A percentile compares a stretch with the other conserved stretches of the same genome.
phyloP scores from a whole-genome alignment of 2,113 vertebrate species.

The Anoura caudifer region DNA sequence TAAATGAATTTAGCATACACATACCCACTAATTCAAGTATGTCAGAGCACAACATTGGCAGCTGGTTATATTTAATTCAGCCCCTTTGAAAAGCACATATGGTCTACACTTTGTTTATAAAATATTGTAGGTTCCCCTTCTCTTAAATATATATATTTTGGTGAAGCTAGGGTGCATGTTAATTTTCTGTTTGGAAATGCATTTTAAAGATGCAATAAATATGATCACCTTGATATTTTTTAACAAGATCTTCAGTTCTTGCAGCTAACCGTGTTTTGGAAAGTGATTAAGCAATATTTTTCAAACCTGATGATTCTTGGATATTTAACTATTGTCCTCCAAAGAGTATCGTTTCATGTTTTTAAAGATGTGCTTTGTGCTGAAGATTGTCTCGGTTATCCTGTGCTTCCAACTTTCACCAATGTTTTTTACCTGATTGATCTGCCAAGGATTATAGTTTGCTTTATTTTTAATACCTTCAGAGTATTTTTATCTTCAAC shows the following conservation, averaged over 20 bases:
- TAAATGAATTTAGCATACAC: constrained; percentile 85
- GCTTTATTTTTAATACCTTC: constrained; percentile 61
- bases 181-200: constrained; percentile 77
- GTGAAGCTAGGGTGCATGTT: constrained; percentile 75
- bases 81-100: constrained; percentile 76
- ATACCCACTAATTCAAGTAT: constrained; percentile 81
- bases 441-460: constrained; percentile 52
- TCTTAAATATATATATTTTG: constrained; percentile 74
- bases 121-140: constrained; percentile 52
- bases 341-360: constrained; percentile 54
- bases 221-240: constrained; percentile 75
- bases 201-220: constrained; percentile 83
- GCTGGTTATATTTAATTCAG: constrained; percentile 74
- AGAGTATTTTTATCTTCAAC: constrained; percentile 68
- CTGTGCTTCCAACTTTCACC: constrained; percentile 61
- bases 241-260: constrained; percentile 78
- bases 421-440: constrained; percentile 18
- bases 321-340: constrained; percentile 47
- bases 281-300: constrained; percentile 73
- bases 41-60: constrained; percentile 84
- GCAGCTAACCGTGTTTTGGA: constrained; percentile 65
- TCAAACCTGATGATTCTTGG: constrained; percentile 71
- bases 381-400: constrained; percentile 53
- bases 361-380: constrained; percentile 54
- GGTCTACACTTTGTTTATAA: constrained; percentile 77